Evolutionary conservation across 1,140 invertebrate genomes (phyloP), one percentile per base, ranked within the genome.

Genomic region (Coelopa frigida): DNA sequence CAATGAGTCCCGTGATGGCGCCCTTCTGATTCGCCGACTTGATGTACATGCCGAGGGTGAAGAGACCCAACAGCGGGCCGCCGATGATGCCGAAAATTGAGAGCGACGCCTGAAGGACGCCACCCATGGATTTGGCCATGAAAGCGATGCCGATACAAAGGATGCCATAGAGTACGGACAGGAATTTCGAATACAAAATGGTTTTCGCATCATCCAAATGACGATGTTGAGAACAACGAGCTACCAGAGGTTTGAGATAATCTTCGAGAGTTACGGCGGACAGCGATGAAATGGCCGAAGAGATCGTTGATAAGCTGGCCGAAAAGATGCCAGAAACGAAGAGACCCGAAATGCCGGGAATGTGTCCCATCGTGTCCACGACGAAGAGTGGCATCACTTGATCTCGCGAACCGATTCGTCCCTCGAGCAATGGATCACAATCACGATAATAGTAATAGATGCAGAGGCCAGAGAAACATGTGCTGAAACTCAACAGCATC

Each of bases 251-350:
- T 59, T 82, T 82, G 2, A 87, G 64, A 57, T 88, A 89, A 71
- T 92, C 89, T 68, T 91, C 85, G 52, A 89, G 70, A 1, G 85
- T 88, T 5, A 92, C 85, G 10, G 88, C 88, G 2, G 89, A 79
- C 46, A 93, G 67, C 6, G 87, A 88, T 65, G 89, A 91, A 12
- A 90, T 63, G 12, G 83, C 79, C 14, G 88, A 87, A 2, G 87
- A 90, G 21, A 92, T 79, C 1, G 88, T 87, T 45, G 86, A 89
- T 12, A 93, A 71, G n/a, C 85, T 81, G 22, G 85, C 89, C 57
- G 83, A 87, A 53, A 91, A 89, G 31, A 93, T 82, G 36, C 87
- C 79, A 49, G 87, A 83, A 3, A 91, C 79, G 65, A 92, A 90
- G 10, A 93, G 68, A 5, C 89, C 89, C 2, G 85, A 73, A 12